Evolutionary conservation across 2,113 vertebrate genomes (phyloP).

Genomic region (Periophthalmus modestus): DNA sequence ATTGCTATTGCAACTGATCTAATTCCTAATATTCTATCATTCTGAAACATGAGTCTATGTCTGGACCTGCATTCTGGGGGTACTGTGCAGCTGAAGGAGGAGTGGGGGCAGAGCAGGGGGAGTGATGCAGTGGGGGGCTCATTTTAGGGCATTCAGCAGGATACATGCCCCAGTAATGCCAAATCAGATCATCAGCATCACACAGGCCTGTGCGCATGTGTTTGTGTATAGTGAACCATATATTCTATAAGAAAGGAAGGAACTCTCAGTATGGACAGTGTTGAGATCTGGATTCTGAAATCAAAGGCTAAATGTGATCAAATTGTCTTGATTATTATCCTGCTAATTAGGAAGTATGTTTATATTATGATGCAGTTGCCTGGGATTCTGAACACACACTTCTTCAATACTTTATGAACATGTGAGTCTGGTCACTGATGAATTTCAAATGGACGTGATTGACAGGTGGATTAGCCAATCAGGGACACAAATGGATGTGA

Average conservation of each 20-base stretch:
- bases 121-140: constrained; percentile 28
- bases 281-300: background rate
- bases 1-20: too few species aligned
- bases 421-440: too few species aligned
- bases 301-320: background rate
- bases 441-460: too few species aligned
- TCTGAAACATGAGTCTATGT: background rate
- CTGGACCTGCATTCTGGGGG: constrained; percentile 5
- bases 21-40: too few species aligned
- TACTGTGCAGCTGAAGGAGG: constrained; percentile 6
- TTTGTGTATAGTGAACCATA: constrained; percentile 9
- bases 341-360: background rate
- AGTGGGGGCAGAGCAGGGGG: constrained; percentile 14
- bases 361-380: too few species aligned
- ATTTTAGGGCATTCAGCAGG: constrained; percentile 62
- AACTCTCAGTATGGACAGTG: background rate
- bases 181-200: constrained; percentile 51
- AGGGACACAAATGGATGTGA: too few species aligned
- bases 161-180: constrained; percentile 69
- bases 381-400: too few species aligned
- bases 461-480: too few species aligned
- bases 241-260: background rate
- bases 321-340: background rate
- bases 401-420: too few species aligned
- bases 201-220: constrained; percentile 25